These are phyloP conservation scores for Schizotus pectinicornis DNA, from an alignment of 2,888 invertebrate genomes.

Conservation along the genomic window DNA sequence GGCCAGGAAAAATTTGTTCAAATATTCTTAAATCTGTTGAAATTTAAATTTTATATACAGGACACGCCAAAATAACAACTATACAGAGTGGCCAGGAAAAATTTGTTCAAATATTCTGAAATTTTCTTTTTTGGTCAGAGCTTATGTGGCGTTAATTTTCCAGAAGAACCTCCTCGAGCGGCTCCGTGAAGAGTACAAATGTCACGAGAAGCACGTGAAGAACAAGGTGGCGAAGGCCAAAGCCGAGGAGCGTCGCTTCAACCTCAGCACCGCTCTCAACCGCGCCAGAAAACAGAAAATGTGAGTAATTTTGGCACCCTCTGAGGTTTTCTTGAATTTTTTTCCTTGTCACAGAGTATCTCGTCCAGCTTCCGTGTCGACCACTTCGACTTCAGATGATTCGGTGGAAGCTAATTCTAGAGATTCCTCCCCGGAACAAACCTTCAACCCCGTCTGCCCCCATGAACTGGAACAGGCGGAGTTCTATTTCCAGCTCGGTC, in stretches of 20 bases:
- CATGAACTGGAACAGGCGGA: slow-evolving; percentile 55
- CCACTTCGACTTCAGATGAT: slow-evolving; percentile 53
- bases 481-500: slow-evolving; percentile 58
- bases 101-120: too few relatives aligned
- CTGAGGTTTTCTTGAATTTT: slow-evolving; percentile 16
- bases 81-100: too few relatives aligned
- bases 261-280: slow-evolving; percentile 51
- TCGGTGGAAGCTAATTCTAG: slow-evolving; percentile 48
- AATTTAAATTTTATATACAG: too few relatives aligned
- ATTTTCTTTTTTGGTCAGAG: slow-evolving; percentile 1
- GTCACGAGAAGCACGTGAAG: slow-evolving; percentile 50
- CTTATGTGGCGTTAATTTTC: slow-evolving; percentile 21
- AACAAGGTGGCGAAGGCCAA: slow-evolving; percentile 48
- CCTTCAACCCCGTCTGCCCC: slow-evolving; percentile 47
- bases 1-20: too few relatives aligned
- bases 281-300: slow-evolving; percentile 57
- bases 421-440: slow-evolving; percentile 49
- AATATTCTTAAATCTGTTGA: too few relatives aligned
- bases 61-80: too few relatives aligned
- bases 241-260: slow-evolving; percentile 52
- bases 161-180: slow-evolving; percentile 53
- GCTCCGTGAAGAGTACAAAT: slow-evolving; percentile 52
- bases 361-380: slow-evolving; percentile 48
- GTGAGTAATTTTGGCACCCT: slow-evolving; percentile 42
- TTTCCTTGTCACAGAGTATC: slow-evolving; percentile 39